Base-by-base conservation (phyloP, 2,888 invertebrate species). In the Kryphioiulus occultus region DNA sequence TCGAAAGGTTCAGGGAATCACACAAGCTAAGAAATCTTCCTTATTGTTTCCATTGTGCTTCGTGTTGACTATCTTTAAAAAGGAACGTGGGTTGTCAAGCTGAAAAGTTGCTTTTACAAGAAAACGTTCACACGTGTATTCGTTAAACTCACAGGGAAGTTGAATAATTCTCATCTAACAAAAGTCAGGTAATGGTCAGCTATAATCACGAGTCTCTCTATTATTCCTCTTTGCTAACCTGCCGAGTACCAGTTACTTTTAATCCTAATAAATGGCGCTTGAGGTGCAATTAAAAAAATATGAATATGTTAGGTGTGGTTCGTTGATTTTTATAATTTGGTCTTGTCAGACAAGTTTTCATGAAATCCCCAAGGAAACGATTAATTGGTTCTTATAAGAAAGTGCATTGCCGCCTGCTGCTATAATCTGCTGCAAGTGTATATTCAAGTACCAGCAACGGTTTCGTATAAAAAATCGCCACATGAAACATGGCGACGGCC, bases 331-430 rank as follows among this genome's bases (percentile, higher is more conserved):
- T 68, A 9, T 68, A 68, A 68, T 68, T 68, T 68, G 12, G 26
- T 68, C 68, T 68, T 68, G 68, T 68, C 68, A 68, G 26, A 68
- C 68, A 68, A 68, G 68, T 68, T 68, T 22, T 22, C 68, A 68
- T 26, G 22, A 68, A 68, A 26, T 68, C 68, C 68, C 22, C 68
- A 68, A 68, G 68, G 68, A 68, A 68, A 68, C 68, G 26, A 68
- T 22, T 22, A 68, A 68, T 68, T 26, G 68, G 68, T 22, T 68
- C 68, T 68, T 26, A 68, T 68, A 26, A 68, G 68, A 68, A 68
- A 68, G 68, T 26, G 26, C 68, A 68, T 68, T 22, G 68, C 68
- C 68, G 68, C 68, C 68, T 68, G 68, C 68, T 68, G 26, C 22
- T 68, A 26, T 68, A 68, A 68, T 9, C 22, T 26, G 2, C 22